These are phyloP conservation scores for Hydrotaea cyrtoneurina DNA, from an alignment of 2,888 invertebrate genomes.

Conservation along the genomic window DNA sequence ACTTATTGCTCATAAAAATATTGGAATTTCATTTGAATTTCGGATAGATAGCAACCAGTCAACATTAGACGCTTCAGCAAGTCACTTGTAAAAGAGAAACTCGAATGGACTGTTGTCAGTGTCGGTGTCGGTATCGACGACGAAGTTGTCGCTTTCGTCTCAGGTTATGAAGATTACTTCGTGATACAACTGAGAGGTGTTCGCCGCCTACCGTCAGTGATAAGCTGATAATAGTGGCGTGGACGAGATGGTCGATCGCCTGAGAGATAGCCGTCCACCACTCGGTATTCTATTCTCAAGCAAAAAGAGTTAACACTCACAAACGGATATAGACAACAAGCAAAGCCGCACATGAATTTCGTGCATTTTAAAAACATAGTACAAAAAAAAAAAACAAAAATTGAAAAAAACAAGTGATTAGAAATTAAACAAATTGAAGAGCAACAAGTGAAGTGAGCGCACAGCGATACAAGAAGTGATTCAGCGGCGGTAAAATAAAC, in stretches of 20 bases:
- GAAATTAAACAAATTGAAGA: conserved; percentile 3
- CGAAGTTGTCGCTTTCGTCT: background rate
- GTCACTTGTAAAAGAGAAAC: conserved; percentile 43
- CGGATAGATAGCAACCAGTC: conserved; percentile 51
- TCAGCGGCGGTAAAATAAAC: conserved; percentile 34
- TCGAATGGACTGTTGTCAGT: background rate
- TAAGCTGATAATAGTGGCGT: conserved; percentile 6
- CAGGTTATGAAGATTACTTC: background rate
- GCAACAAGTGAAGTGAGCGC: conserved; percentile 21
- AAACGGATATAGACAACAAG: background rate
- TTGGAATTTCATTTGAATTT: conserved; percentile 22
- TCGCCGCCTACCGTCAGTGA: background rate
- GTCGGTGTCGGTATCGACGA: conserved; percentile 1
- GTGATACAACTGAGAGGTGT: background rate
- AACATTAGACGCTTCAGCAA: conserved; percentile 45
- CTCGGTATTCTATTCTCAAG: conserved; percentile 1
- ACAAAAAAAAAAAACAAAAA: background rate
- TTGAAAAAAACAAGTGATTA: conserved; percentile 31
- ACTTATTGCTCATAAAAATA: background rate
- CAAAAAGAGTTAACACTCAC: conserved; percentile 15
- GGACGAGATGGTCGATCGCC: conserved; percentile 1
- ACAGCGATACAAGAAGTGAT: conserved; percentile 10
- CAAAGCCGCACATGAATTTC: background rate
- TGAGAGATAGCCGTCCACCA: conserved; percentile 32
- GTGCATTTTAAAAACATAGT: background rate